Base-by-base conservation (phyloP, 1,140 invertebrate genomes). In the Panulirus ornatus region DNA sequence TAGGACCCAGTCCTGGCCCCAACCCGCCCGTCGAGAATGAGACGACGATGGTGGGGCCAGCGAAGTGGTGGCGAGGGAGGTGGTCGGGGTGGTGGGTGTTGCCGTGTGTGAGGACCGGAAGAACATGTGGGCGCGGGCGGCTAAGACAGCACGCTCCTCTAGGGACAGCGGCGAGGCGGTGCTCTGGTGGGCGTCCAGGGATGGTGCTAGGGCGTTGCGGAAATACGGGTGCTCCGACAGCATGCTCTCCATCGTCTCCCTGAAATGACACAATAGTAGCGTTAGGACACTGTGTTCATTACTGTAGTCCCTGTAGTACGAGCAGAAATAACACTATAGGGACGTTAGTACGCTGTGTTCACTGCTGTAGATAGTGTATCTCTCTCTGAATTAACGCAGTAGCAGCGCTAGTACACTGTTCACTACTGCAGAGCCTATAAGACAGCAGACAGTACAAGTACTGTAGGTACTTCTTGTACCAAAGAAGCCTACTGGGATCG, bases 221-320 rank as follows among this genome's bases (percentile, higher is more conserved):
- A 89, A 79, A 70, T 89, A 89, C 1, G 87, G 87, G 87, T 89
- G 87, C n/a, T 89, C 87, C 9, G 87, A 89, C 79, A 89, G 36
- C 87, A 89, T 89, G 78, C 66, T 89, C 79, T 89, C 87, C 87
- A 89, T 89, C 87, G 87, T 89, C 87, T 89, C 87, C 78, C 87
- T 89, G 87, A 27, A 83, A 83, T 16, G 34, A 38, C 38, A 42
- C 22, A 79, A 27, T 42, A 34, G 14, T 44, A 51, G 44, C 42
- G n/a, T 79, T 40, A 75, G 8, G 5, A 5, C 14, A 0, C 40
- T 19, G 6, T 38, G 19, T 27, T 44, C 8, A 8, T n/a, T n/a
- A n/a, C n/a, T n/a, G n/a, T n/a, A n/a, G n/a, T n/a, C n/a, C n/a
- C n/a, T n/a, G n/a, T n/a, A n/a, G n/a, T n/a, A n/a, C n/a, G n/a